Conservation (phyloP, 2,113 vertebrate genomes). For the Stigmatopora argus region DNA sequence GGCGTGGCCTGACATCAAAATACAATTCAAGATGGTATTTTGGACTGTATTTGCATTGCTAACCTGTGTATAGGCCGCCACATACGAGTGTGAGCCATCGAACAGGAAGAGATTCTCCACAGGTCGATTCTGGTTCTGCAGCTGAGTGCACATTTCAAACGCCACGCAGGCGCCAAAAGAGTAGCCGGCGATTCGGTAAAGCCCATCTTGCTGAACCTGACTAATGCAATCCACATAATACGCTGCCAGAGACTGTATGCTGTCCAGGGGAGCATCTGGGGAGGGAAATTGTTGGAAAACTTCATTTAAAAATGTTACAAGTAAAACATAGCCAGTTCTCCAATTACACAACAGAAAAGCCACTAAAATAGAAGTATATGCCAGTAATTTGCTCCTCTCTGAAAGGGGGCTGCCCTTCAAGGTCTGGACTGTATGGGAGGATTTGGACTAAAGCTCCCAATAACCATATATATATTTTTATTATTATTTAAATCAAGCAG, state of each 20-base stretch:
- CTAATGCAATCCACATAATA: conserved; percentile 84
- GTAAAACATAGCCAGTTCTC: background rate
- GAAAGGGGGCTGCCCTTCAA: too few species aligned
- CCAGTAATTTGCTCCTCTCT: background rate
- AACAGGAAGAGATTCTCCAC: conserved; percentile 86
- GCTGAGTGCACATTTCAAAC: conserved; percentile 94
- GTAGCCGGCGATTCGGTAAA: conserved; percentile 88
- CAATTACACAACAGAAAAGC: background rate
- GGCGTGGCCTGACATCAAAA: too few species aligned
- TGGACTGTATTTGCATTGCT: background rate
- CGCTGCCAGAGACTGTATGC: conserved; percentile 82
- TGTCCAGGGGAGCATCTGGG: conserved; percentile 87
- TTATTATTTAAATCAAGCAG: too few species aligned
- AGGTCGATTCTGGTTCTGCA: conserved; percentile 74
- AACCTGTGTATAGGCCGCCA: conserved; percentile 92
- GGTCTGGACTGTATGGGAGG: too few species aligned
- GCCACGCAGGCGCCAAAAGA: conserved; percentile 96
- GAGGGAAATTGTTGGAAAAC: background rate
- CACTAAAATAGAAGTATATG: background rate
- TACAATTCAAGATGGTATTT: too few species aligned
- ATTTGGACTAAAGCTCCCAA: too few species aligned
- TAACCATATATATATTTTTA: too few species aligned
- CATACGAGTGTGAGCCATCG: conserved; percentile 89
- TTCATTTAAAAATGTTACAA: background rate
- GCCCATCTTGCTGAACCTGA: conserved; percentile 86